Evolutionary conservation across 2,113 vertebrate genomes (phyloP).

Genomic region (Solea senegalensis): DNA sequence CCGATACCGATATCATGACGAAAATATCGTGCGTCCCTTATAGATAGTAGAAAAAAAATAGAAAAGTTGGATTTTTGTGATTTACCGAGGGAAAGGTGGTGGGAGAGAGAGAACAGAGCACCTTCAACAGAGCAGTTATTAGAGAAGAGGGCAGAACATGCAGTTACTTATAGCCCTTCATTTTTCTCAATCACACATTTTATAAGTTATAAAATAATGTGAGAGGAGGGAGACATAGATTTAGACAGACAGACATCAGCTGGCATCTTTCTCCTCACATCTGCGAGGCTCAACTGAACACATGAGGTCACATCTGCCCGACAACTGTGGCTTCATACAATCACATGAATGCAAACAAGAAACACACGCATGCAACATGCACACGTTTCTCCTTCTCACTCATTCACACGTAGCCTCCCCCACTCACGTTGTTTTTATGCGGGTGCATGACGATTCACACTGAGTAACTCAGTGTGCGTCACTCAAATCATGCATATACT

Average conservation of each 20-base stretch:
- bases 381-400: background rate
- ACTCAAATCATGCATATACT: no score
- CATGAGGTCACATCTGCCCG: slow-evolving; percentile 29
- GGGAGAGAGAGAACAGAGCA: slow-evolving; percentile 3
- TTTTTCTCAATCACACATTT: slow-evolving; percentile 24
- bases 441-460: background rate
- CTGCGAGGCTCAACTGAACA: slow-evolving; percentile 37
- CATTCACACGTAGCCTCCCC: slow-evolving; percentile 8
- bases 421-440: background rate
- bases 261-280: slow-evolving; percentile 28
- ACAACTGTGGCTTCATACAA: slow-evolving; percentile 13
- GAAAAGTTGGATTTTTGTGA: background rate
- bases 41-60: no score
- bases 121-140: slow-evolving; percentile 46
- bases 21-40: no score
- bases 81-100: background rate
- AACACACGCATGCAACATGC: slow-evolving; percentile 2
- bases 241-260: slow-evolving; percentile 9
- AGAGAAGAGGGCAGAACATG: slow-evolving; percentile 51
- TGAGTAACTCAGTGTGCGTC: background rate
- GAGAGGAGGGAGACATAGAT: no score
- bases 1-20: no score
- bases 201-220: background rate
- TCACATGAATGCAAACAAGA: slow-evolving; percentile 1
- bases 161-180: slow-evolving; percentile 25